Base-by-base conservation (phyloP, 2,888 invertebrate species). In the Candidula unifasciata region DNA sequence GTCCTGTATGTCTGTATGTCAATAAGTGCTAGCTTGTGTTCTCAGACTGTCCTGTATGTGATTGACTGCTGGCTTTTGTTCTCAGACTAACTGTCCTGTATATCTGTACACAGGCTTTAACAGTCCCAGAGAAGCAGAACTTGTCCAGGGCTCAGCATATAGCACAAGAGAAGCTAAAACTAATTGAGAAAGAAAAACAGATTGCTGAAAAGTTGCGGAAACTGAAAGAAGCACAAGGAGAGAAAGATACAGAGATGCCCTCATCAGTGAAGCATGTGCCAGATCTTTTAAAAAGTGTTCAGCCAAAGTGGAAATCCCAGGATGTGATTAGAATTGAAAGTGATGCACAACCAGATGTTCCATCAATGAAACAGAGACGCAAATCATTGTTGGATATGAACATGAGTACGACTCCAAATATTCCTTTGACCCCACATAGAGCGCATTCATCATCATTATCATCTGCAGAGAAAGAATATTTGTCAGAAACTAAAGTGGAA, bases 161-260 rank as follows among this genome's bases (percentile, higher is more conserved):
- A 52, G 84, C 68, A 30, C 52, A 52, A 27, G 81, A 85, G 24
- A 85, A 85, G 30, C 77, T 57, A 33, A 85, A 85, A 27, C 81
- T 85, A 1, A 81, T 60, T 64, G 81, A 85, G 52, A 85, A 81
- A 64, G 85, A 85, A 37, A 81, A 81, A 24, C 76, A 81, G 68
- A 85, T 85, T 27, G 81, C 81, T 18, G 85, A 81, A 71, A 81
- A 81, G 69, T 57, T 85, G 54, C 64, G 37, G 21, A 64, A 52
- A n/a, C 44, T 85, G 68, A 85, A 85, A 60, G 76, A 80, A 66
- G 35, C 78, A 1, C 52, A 78, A 37, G 27, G 27, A 16, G 69
- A 83, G 18, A 82, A 76, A 30, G 60, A 81, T 13, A 76, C 27
- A 30, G 33, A 3, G 18, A 68, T n/a, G 30, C 76, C 57, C n/a